Base-by-base conservation (phyloP, 2,113 vertebrate genomes). In the Sylvia atricapilla region DNA sequence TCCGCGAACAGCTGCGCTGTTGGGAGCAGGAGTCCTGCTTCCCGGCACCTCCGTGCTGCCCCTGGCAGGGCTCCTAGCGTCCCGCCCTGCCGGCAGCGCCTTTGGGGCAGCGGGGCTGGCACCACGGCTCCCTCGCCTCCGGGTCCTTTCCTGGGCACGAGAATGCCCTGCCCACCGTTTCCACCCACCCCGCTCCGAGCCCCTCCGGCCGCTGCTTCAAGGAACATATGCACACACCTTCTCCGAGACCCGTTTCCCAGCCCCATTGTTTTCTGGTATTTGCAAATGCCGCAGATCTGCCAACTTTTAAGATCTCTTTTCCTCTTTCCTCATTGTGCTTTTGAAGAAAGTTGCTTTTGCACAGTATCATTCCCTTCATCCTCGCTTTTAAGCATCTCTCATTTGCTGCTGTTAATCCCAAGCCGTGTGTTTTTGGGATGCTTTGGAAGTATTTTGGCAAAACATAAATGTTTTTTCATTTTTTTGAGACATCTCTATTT, bases 51-150 rank as follows among this genome's bases (percentile, higher is more conserved):
- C 39, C 1, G 31, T 7, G 60, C 56, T 49, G 66, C 24, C 67
- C 7, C 1, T 13, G 39, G 22, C 70, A 5, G 18, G 6, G 46
- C 64, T 64, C 23, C 8, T 6, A 6, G 2, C 6, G 0, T 19
- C 59, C 13, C 0, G 2, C 30, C 41, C 27, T 0, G 2, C 63
- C 6, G 1, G 52, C 68, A 37, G 79, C n/a, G 15, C 24, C 63
- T 39, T 30, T 44, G 7, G 68, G 56, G 27, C 37, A 2, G 10
- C 0, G 14, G 50, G 39, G 41, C 39, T 31, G 68, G 22, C 41
- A 22, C 33, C 46, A 0, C 53, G 1, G 24, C 46, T 70, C 46
- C 16, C 12, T 5, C 19, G 0, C 49, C 15, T 35, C 41, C 56
- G 6, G 44, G 7, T 43, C 78, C 35, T 31, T 37, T 56, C 0